Conservation (phyloP, 2,888 invertebrate genomes). For the Notodonta ziczac region DNA sequence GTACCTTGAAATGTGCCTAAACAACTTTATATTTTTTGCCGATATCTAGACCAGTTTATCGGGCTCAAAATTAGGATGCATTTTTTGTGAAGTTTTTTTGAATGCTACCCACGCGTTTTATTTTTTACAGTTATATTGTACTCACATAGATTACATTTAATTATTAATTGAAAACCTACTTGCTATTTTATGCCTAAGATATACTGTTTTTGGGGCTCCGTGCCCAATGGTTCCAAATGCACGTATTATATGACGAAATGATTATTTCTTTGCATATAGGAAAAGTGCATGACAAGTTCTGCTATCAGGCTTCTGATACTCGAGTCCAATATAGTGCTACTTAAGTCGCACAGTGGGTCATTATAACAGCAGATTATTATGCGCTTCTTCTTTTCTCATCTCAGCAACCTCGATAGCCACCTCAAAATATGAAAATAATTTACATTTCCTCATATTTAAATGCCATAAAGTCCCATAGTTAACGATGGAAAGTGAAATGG, state of each 20-base stretch:
- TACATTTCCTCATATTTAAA: background rate
- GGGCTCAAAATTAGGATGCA: background rate
- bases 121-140: no score
- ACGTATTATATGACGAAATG: no score
- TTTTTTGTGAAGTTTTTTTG: background rate
- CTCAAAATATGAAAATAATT: background rate
- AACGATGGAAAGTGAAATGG: slow-evolving; percentile 14
- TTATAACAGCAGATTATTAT: background rate
- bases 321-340: no score
- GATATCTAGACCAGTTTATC: background rate
- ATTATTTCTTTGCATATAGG: no score
- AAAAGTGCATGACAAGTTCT: no score
- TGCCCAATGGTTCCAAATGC: no score
- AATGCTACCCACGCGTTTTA: no score
- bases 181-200: no score
- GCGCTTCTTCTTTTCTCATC: background rate
- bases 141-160: no score
- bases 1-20: slow-evolving; percentile 7
- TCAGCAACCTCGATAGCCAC: background rate
- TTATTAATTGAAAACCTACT: no score
- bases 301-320: no score
- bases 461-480: slow-evolving; percentile 5
- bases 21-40: background rate
- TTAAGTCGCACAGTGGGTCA: background rate
- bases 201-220: no score